These are phyloP conservation scores for Brachionus koreanus DNA, from an alignment of 1,140 invertebrate species.

Conservation along the genomic window DNA sequence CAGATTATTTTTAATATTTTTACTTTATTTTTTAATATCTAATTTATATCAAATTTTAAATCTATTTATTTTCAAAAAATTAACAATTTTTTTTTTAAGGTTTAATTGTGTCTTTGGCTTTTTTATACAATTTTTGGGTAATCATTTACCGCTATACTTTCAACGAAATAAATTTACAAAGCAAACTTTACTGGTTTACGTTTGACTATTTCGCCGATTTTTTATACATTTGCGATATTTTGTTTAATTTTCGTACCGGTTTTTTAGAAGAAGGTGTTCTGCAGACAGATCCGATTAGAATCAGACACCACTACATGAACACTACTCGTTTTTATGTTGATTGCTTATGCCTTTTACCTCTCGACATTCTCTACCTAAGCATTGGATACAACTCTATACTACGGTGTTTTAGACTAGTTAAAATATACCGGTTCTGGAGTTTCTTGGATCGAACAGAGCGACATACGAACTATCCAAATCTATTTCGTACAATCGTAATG, in stretches of 20 bases:
- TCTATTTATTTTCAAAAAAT: not conserved
- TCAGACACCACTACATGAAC: conserved; percentile 95
- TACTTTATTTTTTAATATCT: no score
- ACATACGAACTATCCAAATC: conserved; percentile 96
- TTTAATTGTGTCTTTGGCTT: conserved; percentile 83
- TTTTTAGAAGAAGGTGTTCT: conserved; percentile 92
- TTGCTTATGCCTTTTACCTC: conserved; percentile 88
- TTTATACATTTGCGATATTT: conserved; percentile 88
- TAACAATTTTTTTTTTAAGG: conserved; percentile 68
- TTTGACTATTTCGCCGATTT: conserved; percentile 94
- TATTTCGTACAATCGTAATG: conserved; percentile 83
- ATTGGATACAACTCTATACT: conserved; percentile 96
- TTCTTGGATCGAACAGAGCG: conserved; percentile 96
- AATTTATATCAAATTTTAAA: no score
- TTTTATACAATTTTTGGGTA: conserved; percentile 94
- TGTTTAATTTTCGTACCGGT: conserved; percentile 93
- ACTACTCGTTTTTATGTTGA: conserved; percentile 98
- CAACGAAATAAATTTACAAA: conserved; percentile 71
- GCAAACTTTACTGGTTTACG: conserved; percentile 86
- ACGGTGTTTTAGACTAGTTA: conserved; percentile 90
- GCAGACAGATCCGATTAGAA: conserved; percentile 85
- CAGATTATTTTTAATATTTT: no score
- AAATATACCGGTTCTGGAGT: conserved; percentile 95
- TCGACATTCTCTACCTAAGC: conserved; percentile 95
- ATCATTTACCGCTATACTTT: conserved; percentile 97